Evolutionary conservation across 2,888 invertebrate genomes (phyloP).

Genomic region (Dyspetes luteomarginatus): DNA sequence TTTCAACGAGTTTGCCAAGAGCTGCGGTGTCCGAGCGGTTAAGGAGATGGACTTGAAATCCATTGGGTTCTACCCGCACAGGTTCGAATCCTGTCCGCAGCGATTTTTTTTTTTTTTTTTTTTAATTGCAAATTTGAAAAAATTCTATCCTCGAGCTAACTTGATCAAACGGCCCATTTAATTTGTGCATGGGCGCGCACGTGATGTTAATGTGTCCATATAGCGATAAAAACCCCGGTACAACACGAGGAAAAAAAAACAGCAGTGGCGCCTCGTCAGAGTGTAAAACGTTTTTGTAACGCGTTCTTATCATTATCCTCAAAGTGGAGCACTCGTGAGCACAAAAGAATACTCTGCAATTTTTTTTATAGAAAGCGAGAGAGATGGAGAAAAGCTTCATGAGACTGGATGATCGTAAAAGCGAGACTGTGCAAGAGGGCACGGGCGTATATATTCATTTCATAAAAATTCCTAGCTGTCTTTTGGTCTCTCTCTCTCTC

Average conservation of each 20-base stretch:
- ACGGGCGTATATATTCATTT: constrained; percentile 72
- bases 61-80: constrained; percentile 83
- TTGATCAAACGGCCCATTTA: too few species aligned
- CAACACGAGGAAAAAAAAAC: neutral
- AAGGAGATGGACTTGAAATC: constrained; percentile 83
- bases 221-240: neutral
- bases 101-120: constrained; percentile 76
- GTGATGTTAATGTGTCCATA: neutral
- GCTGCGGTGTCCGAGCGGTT: constrained; percentile 83
- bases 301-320: constrained; percentile 44
- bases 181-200: too few species aligned
- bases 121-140: neutral
- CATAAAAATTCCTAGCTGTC: constrained; percentile 78
- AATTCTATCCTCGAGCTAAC: neutral
- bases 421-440: constrained; percentile 37
- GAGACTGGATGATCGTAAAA: constrained; percentile 47
- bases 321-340: constrained; percentile 24
- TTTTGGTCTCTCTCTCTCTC: constrained; percentile 45
- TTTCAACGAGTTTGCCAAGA: constrained; percentile 51
- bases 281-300: constrained; percentile 17
- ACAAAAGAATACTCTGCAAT: constrained; percentile 47
- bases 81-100: constrained; percentile 84
- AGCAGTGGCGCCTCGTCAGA: constrained; percentile 45
- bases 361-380: constrained; percentile 8
- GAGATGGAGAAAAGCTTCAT: constrained; percentile 37